Evolutionary conservation across 2,888 invertebrate genomes (phyloP), one percentile per base, ranked within the genome.

Genomic region (Lochmaea capreae): DNA sequence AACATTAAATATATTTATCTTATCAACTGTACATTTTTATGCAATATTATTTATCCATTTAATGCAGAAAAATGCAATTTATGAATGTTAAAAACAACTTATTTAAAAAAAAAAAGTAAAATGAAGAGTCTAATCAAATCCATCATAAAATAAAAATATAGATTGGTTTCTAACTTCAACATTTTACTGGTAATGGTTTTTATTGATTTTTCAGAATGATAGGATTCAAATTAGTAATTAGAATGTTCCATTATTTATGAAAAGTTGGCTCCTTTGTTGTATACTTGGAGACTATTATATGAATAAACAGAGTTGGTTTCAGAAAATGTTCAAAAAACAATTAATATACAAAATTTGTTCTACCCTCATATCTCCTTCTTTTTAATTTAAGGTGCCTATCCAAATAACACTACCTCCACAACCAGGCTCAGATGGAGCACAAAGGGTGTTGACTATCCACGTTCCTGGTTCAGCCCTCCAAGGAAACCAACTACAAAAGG

Each of bases 361-460:
- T 22, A 22, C 22, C 22, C 22, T 22, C 22, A 22, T 22, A 39
- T 39, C n/a, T n/a, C n/a, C n/a, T n/a, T 8, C 8, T 39, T 8
- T 39, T 39, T 61, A 61, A 8, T 72, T 69, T n/a, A 16, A 77
- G 84, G 90, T 90, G 83, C 90, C 91, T 74, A 90, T 91, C 58
- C 90, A 91, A 88, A 93, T 97, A 73, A 96, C 96, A 1, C 88
- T 97, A 82, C 95, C 95, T 3, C 92, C 94, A 57, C 94, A 94
- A 84, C 91, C 93, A 2, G 94, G 94, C 9, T 90, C 92, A 22
- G 92, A 85, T 79, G 84, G 83, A 33, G 87, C 92, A 79, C 91
- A 92, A 39, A 91, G 95, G 76, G 91, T 95, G 61, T 91, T 96
- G 73, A 95, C 95, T n/a, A 95, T 96, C 84, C 95, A 96, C 88